Conservation (phyloP, 2,888 invertebrate species). For the Ceramica pisi region DNA sequence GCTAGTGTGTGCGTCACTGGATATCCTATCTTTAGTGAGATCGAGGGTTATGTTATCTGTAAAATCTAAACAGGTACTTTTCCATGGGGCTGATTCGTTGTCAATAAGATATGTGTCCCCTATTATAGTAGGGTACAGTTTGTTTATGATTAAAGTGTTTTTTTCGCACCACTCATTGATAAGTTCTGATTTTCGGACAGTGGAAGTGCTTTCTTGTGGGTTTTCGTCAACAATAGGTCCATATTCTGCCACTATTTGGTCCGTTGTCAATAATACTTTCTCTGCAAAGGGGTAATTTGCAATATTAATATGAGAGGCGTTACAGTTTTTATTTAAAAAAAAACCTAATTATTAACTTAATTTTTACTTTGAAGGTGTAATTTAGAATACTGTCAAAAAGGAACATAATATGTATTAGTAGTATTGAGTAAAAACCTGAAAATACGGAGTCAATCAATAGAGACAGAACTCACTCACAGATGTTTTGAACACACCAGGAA, state of each 20-base stretch:
- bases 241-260: constrained; percentile 92
- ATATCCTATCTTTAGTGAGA: constrained; percentile 70
- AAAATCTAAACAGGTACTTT: constrained; percentile 68
- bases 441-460: too few relatives aligned
- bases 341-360: too few relatives aligned
- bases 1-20: constrained; percentile 74
- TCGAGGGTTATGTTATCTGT: constrained; percentile 76
- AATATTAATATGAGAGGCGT: not conserved
- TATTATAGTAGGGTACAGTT: constrained; percentile 86
- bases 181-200: constrained; percentile 81
- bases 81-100: constrained; percentile 78
- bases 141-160: constrained; percentile 83
- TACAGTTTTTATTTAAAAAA: not conserved
- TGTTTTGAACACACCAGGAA: too few relatives aligned
- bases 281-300: constrained; percentile 82
- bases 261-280: constrained; percentile 92
- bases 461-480: too few relatives aligned
- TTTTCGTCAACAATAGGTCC: constrained; percentile 80
- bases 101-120: constrained; percentile 83
- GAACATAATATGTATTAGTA: too few relatives aligned
- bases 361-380: too few relatives aligned
- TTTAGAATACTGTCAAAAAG: too few relatives aligned
- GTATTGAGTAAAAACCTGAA: too few relatives aligned
- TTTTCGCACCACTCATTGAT: constrained; percentile 87
- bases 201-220: constrained; percentile 69